Base-by-base conservation (phyloP, 2,113 vertebrate species). In the Cairina moschata region DNA sequence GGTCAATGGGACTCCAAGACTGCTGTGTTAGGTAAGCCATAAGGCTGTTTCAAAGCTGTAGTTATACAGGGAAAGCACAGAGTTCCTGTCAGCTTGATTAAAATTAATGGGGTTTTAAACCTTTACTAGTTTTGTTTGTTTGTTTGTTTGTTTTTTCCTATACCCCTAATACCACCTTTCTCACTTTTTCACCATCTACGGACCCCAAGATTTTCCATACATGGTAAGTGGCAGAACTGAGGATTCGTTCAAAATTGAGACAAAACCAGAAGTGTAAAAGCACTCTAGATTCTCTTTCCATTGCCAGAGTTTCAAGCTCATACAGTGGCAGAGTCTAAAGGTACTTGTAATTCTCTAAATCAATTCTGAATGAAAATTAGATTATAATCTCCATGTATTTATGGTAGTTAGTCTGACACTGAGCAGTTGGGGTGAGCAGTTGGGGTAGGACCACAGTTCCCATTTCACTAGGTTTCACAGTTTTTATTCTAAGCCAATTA, bases 381-480 rank as follows among this genome's bases (percentile, higher is more conserved):
- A 46, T 73, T 52, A 66, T 11, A 6, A 21, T 66, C 16, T 77
- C 46, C 14, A 7, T 0, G 0, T 52, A 9, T 21, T 8, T 36
- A 5, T 83, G 25, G 29, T 13, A 56, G 32, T 21, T 63, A 28
- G 2, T n/a, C 7, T 78, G 40, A 4, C 4, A 4, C 8, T 63
- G 7, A 80, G 8, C 16, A 8, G 4, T 14, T 11, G 52, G 9
- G 9, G 13, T 29, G 7, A 17, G 6, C 3, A 40, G 40, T 40
- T 40, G 40, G 40, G 3, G 6, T 38, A 29, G 8, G 29, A 78
- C 25, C 2, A 25, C 7, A 17, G 2, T 11, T 94, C 28, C 26
- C 16, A 14, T 55, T 67, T 44, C 4, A 32, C 11, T 38, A 42
- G 15, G 11, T 85, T 17, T 3, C 5, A 48, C 13, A 0, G 0